These are phyloP conservation scores for Leptura quadrifasciata DNA, from an alignment of 2,888 invertebrate species.

Conservation along the genomic window DNA sequence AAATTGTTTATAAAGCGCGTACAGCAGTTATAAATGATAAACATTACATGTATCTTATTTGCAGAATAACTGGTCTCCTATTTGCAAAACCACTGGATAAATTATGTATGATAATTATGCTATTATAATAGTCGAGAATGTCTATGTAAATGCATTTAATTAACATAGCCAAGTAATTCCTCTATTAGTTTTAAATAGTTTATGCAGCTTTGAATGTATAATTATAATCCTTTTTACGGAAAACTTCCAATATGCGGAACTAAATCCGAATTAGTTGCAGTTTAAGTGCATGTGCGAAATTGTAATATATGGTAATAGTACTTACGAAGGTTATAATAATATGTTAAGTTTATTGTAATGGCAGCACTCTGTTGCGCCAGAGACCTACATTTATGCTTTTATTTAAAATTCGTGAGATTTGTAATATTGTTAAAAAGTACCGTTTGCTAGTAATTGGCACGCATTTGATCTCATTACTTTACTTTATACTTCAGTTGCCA, in stretches of 20 bases:
- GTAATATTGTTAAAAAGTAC: not conserved
- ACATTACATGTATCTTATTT: not conserved
- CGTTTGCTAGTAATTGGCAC: slow-evolving; percentile 30
- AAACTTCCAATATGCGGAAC: not conserved
- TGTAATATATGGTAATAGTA: not conserved
- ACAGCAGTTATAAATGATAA: not conserved
- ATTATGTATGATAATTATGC: not conserved
- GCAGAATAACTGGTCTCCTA: not conserved
- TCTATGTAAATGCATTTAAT: not conserved
- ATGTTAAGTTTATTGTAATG: slow-evolving; percentile 10
- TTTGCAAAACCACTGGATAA: not conserved
- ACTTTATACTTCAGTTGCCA: no score
- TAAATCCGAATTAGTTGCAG: slow-evolving; percentile 11
- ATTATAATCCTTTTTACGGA: not conserved
- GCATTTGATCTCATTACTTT: slow-evolving; percentile 31
- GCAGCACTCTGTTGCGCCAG: not conserved
- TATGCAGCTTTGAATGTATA: slow-evolving; percentile 1
- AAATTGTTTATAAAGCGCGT: not conserved
- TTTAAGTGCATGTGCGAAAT: not conserved
- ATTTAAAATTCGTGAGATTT: slow-evolving; percentile 18
- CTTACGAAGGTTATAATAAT: slow-evolving; percentile 8
- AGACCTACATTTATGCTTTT: not conserved
- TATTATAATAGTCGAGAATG: not conserved
- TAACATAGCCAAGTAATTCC: not conserved
- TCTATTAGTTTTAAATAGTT: slow-evolving; percentile 9